These are phyloP conservation scores for Epizoanthus stellaris DNA, from an alignment of 92 coral and sea anemone genomes.

Conservation along the genomic window DNA sequence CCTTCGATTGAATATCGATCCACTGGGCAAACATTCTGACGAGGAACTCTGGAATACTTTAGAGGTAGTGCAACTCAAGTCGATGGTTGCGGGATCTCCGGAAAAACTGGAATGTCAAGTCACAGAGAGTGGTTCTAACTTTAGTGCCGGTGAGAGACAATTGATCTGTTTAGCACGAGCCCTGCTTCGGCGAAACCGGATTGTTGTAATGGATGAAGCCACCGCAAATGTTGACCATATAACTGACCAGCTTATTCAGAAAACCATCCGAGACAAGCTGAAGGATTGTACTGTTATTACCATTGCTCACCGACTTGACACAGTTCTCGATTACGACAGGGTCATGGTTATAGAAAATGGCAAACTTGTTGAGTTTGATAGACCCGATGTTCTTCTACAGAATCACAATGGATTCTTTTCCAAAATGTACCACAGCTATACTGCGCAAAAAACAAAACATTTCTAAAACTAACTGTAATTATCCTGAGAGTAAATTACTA, in stretches of 20 bases:
- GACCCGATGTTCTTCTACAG: slow-evolving; percentile 4
- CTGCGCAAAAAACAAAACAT: background rate
- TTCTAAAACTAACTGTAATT: no score
- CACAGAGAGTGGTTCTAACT: slow-evolving; percentile 19
- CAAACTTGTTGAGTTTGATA: slow-evolving; percentile 17
- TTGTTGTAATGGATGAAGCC: slow-evolving; percentile 27
- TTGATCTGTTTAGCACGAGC: slow-evolving; percentile 32
- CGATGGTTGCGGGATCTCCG: slow-evolving; percentile 1
- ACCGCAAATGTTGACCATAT: slow-evolving; percentile 15
- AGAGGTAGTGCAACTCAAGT: slow-evolving; percentile 21
- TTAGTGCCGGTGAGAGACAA: slow-evolving; percentile 27
- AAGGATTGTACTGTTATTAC: slow-evolving; percentile 33
- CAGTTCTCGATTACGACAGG: slow-evolving; percentile 29
- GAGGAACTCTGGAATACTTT: slow-evolving; percentile 27
- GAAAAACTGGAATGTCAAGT: slow-evolving; percentile 24
- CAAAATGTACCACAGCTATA: slow-evolving; percentile 4
- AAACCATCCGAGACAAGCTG: background rate
- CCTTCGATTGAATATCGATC: slow-evolving; percentile 37
- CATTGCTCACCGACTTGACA: slow-evolving; percentile 31
- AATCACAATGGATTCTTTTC: slow-evolving; percentile 2
- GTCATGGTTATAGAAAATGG: slow-evolving; percentile 11
- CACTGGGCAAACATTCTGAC: background rate
- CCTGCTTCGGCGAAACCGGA: slow-evolving; percentile 5
- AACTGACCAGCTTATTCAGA: slow-evolving; percentile 30
- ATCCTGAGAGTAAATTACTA: no score